A percentile compares a stretch with the other conserved stretches of the same genome.
Conservation (phyloP, 2,888 invertebrate genomes). For the Rhagophthalmus giganteus region DNA sequence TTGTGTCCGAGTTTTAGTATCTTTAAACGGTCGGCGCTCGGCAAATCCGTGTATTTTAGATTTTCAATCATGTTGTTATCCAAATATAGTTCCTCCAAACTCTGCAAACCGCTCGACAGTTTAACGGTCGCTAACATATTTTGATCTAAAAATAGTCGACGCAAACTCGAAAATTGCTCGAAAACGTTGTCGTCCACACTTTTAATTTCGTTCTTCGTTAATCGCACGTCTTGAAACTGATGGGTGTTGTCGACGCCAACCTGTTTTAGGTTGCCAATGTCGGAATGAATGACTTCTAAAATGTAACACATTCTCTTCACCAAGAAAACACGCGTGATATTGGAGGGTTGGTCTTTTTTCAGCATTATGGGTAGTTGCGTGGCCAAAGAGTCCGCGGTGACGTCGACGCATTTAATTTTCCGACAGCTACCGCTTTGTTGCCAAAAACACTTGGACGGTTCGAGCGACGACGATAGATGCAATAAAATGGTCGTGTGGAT, state of each 20-base stretch:
- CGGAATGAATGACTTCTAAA: conserved; percentile 2
- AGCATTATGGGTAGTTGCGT: neutral
- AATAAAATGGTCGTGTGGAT: too few relatives aligned
- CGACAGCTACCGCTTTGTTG: neutral
- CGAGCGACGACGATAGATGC: too few relatives aligned
- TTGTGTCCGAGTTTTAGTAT: conserved; percentile 5
- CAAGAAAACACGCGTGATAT: neutral
- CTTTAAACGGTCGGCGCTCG: neutral
- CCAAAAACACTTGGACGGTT: neutral
- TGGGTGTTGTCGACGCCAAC: conserved; percentile 5
- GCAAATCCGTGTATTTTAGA: neutral
- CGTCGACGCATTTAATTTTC: neutral
- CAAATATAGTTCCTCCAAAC: conserved; percentile 47
- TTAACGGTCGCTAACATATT: conserved; percentile 45
- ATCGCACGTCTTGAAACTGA: conserved; percentile 2
- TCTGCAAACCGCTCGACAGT: conserved; percentile 45
- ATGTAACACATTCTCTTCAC: neutral
- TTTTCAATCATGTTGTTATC: conserved; percentile 46
- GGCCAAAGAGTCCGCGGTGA: neutral
- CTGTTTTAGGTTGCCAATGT: neutral
- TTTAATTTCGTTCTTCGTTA: neutral
- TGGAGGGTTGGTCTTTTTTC: neutral
- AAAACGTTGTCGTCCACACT: neutral
- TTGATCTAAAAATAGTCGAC: conserved; percentile 2
- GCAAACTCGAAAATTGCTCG: neutral